phyloP scores from a whole-genome alignment of 1,140 invertebrate genomes.

The Drosophila littoralis region DNA sequence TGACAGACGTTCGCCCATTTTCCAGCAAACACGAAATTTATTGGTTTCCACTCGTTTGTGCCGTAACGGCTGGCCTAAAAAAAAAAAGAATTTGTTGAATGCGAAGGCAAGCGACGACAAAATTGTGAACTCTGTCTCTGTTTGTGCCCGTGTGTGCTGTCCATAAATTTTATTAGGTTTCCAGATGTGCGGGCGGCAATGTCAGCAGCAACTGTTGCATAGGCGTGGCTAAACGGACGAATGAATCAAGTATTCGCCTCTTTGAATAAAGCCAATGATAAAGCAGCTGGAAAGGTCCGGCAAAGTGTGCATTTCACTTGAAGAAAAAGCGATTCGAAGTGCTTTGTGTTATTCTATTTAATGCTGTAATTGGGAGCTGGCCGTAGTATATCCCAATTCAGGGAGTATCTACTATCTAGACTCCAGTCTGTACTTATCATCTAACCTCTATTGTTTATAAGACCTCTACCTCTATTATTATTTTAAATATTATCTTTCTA shows the following conservation, averaged over 20 bases:
- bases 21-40: slow-evolving; percentile 60
- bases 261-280: slow-evolving; percentile 19
- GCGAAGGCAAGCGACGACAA: slow-evolving; percentile 29
- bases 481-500: no score
- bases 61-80: slow-evolving; percentile 38
- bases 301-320: neutral
- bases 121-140: slow-evolving; percentile 24
- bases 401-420: no score
- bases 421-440: no score
- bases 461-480: no score
- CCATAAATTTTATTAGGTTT: slow-evolving; percentile 76
- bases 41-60: slow-evolving; percentile 35
- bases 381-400: no score
- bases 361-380: no score
- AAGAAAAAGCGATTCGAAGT: neutral
- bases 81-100: slow-evolving; percentile 14
- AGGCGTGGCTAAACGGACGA: slow-evolving; percentile 58
- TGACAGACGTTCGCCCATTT: slow-evolving; percentile 71
- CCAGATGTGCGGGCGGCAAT: slow-evolving; percentile 55
- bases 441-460: no score
- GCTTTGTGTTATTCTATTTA: no score
- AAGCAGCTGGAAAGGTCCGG: slow-evolving; percentile 18
- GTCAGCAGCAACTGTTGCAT: slow-evolving; percentile 77
- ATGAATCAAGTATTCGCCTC: neutral
- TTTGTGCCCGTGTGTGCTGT: slow-evolving; percentile 11